phyloP scores from a whole-genome alignment of 2,888 invertebrate species.

The Campoplex capitator region DNA sequence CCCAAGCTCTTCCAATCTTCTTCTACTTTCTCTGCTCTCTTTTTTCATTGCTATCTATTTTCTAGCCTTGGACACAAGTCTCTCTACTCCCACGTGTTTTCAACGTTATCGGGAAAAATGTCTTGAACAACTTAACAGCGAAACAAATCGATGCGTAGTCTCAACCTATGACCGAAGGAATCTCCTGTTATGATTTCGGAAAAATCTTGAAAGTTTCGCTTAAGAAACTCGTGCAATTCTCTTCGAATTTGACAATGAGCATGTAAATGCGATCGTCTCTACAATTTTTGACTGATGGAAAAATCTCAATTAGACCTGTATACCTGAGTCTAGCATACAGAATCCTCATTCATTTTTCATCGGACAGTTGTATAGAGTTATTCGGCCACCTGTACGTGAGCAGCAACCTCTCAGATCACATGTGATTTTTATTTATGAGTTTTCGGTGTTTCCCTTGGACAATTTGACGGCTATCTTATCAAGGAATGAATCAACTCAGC shows the following conservation, averaged over 20 bases:
- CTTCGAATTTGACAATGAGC: not conserved
- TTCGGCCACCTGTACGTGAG: conserved; percentile 35
- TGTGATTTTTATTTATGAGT: conserved; percentile 31
- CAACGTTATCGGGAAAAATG: conserved; percentile 44
- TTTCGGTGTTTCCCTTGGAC: conserved; percentile 12
- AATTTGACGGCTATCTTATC: conserved; percentile 39
- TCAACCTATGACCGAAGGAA: not conserved
- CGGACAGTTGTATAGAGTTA: not conserved
- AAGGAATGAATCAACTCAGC: conserved; percentile 20
- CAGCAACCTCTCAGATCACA: not conserved
- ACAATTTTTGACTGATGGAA: not conserved
- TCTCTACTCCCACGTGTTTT: conserved; percentile 40
- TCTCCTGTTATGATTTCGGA: not conserved
- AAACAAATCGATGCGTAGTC: conserved; percentile 22
- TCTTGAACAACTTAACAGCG: conserved; percentile 6
- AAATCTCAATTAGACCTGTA: not conserved
- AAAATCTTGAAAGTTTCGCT: not conserved
- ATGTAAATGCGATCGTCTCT: not conserved
- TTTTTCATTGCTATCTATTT: conserved; percentile 38
- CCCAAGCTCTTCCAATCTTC: conserved; percentile 53
- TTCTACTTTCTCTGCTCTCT: conserved; percentile 46
- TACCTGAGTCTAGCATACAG: not conserved
- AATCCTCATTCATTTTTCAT: conserved; percentile 24
- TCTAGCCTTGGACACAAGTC: conserved; percentile 25
- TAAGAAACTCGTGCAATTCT: not conserved